Conservation (phyloP, 23 tunicate species). For the Ciona savignyi region DNA sequence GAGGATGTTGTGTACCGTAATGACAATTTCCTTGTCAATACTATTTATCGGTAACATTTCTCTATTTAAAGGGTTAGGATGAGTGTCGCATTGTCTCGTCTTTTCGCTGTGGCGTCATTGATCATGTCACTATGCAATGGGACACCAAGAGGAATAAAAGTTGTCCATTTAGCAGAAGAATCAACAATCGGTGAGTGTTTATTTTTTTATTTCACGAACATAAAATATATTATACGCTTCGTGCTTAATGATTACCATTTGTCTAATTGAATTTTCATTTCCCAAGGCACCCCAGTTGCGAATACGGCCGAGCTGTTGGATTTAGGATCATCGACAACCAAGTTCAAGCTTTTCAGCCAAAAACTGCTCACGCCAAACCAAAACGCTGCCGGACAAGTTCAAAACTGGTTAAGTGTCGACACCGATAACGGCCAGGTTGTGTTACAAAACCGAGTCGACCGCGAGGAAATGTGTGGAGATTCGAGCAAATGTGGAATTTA, state of each 20-base stretch:
- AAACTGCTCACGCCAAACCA: conserved; percentile 18
- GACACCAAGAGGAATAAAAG: not conserved
- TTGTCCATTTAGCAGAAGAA: not conserved
- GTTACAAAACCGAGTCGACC: conserved; percentile 9
- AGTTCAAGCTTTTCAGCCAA: conserved; percentile 57
- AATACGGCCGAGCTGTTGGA: not conserved
- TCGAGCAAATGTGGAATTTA: conserved; percentile 13
- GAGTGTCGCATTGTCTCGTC: not conserved
- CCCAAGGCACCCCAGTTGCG: conserved; percentile 16
- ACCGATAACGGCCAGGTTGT: conserved; percentile 11
- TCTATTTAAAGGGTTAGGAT: too few relatives aligned
- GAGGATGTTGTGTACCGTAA: too few relatives aligned
- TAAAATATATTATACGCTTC: too few relatives aligned
- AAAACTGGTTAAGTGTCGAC: conserved; percentile 27
- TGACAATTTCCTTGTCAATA: too few relatives aligned
- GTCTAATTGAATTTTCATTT: not conserved
- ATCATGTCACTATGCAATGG: not conserved
- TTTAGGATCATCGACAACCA: conserved; percentile 8
- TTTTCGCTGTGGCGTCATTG: not conserved
- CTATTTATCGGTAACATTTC: too few relatives aligned
- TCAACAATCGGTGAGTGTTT: not conserved
- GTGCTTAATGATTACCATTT: not conserved
- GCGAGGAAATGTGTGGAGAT: conserved; percentile 27
- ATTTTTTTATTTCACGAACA: not conserved
- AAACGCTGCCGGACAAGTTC: not conserved